Evolutionary conservation across 1,140 invertebrate genomes (phyloP).

Genomic region (Neuroterus valhalla): DNA sequence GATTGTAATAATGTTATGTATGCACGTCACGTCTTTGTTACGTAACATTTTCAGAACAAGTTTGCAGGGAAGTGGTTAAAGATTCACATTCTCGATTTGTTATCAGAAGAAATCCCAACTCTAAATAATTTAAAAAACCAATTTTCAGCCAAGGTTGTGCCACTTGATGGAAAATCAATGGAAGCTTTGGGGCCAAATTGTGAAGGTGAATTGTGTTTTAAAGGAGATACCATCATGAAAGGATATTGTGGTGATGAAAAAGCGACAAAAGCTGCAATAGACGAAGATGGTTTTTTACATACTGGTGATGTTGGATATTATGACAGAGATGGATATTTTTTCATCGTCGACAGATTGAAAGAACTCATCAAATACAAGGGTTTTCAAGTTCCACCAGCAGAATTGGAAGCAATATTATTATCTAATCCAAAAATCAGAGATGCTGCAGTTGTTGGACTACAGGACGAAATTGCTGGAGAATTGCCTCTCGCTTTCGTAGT

Average conservation of each 20-base stretch:
- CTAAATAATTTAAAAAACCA: too few relatives aligned
- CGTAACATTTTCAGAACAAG: too few relatives aligned
- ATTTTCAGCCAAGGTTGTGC: neutral
- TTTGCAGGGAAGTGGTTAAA: neutral
- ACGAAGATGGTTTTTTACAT: conserved; percentile 9
- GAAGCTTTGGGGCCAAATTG: neutral
- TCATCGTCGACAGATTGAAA: neutral
- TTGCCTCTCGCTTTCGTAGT: too few relatives aligned
- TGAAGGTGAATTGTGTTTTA: conserved; percentile 5
- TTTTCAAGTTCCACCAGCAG: conserved; percentile 2
- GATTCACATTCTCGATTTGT: neutral
- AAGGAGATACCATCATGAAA: neutral
- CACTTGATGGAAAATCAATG: neutral
- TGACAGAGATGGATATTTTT: neutral
- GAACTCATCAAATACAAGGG: conserved; percentile 11
- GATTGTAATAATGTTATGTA: too few relatives aligned
- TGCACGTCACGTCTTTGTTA: too few relatives aligned
- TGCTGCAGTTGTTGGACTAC: neutral
- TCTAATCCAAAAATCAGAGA: neutral
- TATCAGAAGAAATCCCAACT: neutral
- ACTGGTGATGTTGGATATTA: conserved; percentile 13
- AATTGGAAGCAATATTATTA: neutral
- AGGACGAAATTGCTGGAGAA: neutral
- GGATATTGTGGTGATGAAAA: conserved; percentile 2
- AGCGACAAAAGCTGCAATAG: neutral